Percentiles rank a stretch among this genome's conserved stretches.
Evolutionary conservation across 2,113 vertebrate genomes (phyloP).

Genomic region (Zosterops hypoxanthus): DNA sequence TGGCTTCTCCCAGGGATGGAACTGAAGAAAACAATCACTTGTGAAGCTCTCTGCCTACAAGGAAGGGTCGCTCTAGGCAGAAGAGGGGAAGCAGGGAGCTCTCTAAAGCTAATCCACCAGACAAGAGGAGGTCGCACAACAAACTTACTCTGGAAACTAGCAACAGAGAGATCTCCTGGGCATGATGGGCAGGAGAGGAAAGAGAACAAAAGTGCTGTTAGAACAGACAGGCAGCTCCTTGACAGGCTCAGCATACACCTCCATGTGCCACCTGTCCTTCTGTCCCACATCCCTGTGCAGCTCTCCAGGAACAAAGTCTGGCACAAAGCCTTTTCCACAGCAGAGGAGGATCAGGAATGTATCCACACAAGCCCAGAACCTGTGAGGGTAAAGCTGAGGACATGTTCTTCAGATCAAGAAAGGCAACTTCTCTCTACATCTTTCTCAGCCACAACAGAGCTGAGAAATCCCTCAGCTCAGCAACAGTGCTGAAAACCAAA

Average conservation of each 20-base stretch:
- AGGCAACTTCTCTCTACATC: background rate
- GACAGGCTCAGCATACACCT: background rate
- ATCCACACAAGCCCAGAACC: background rate
- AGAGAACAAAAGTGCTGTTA: conserved; percentile 48
- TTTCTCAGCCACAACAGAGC: background rate
- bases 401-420: background rate
- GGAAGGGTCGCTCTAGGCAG: background rate
- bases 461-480: background rate
- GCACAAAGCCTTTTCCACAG: background rate
- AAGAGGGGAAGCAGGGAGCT: background rate
- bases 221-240: background rate
- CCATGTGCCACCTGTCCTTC: background rate
- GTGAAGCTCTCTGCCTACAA: background rate
- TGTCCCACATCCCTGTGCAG: background rate
- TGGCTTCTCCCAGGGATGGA: background rate
- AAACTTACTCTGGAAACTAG: conserved; percentile 91
- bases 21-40: background rate
- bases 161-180: conserved; percentile 87
- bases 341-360: background rate
- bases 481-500: background rate
- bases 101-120: conserved; percentile 61
- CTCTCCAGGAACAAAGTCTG: background rate
- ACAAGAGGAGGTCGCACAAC: conserved; percentile 22
- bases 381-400: background rate
- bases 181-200: conserved; percentile 42